Evolutionary conservation across 2,113 vertebrate genomes (phyloP).

Genomic region (Podarcis cretensis): DNA sequence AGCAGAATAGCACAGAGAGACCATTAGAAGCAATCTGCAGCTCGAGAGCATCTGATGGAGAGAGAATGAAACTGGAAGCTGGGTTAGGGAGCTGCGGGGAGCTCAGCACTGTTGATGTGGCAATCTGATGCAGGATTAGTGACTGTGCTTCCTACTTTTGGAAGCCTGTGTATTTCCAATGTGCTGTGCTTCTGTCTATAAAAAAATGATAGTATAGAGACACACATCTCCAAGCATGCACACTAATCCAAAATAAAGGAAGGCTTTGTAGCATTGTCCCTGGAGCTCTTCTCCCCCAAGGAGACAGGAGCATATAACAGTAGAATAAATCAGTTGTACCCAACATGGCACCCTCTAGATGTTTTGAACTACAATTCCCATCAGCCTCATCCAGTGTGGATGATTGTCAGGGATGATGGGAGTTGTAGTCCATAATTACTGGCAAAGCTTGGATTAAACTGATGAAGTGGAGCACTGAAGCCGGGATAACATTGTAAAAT

Average conservation of each 20-base stretch:
- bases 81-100: too few relatives aligned
- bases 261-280: background rate
- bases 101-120: background rate
- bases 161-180: background rate
- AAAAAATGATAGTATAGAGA: background rate
- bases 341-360: too few relatives aligned
- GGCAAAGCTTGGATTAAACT: background rate
- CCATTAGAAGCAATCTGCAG: background rate
- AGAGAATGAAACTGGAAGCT: background rate
- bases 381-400: too few relatives aligned
- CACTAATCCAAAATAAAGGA: background rate
- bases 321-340: too few relatives aligned
- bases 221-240: background rate
- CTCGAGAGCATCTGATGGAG: background rate
- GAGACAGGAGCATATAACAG: background rate
- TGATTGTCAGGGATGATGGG: too few relatives aligned
- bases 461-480: background rate
- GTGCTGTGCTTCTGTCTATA: background rate
- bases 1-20: background rate
- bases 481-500: constrained; percentile 23
- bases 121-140: background rate
- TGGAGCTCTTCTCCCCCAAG: background rate
- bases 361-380: too few relatives aligned
- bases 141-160: background rate
- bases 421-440: too few relatives aligned